Conservation (phyloP, 1,140 invertebrate species). For the Hyphantria cunea region DNA sequence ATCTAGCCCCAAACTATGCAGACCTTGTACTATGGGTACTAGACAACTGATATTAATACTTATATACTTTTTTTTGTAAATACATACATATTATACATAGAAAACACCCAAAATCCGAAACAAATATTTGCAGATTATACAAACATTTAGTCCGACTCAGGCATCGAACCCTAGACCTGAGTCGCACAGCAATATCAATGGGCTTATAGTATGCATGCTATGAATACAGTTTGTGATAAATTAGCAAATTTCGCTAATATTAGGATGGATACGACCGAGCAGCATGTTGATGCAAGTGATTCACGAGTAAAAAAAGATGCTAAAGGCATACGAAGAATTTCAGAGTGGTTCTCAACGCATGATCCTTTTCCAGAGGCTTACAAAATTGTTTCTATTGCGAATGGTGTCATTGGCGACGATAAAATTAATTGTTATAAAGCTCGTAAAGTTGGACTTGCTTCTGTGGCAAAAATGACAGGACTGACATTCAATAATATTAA, state of each 20-base stretch:
- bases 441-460: constrained; percentile 52
- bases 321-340: constrained; percentile 52
- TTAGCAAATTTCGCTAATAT: constrained; percentile 59
- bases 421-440: constrained; percentile 65
- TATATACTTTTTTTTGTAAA: no score
- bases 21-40: no score
- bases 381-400: constrained; percentile 51
- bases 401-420: constrained; percentile 56
- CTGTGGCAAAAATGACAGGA: constrained; percentile 47
- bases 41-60: no score
- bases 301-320: constrained; percentile 61
- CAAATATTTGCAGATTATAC: no score
- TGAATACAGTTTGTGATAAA: constrained; percentile 44
- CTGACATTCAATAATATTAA: constrained; percentile 55
- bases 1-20: no score
- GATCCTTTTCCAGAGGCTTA: constrained; percentile 38
- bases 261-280: constrained; percentile 54
- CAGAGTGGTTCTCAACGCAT: constrained; percentile 59
- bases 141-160: no score
- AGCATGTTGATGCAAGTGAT: constrained; percentile 68
- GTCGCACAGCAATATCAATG: no score
- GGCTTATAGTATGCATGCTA: constrained; percentile 50
- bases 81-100: no score
- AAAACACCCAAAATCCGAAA: no score
- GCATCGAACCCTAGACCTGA: no score